Evolutionary conservation across 2,888 invertebrate species (phyloP), one percentile per base, ranked within the genome.

Genomic region (Nymphalis urticae): DNA sequence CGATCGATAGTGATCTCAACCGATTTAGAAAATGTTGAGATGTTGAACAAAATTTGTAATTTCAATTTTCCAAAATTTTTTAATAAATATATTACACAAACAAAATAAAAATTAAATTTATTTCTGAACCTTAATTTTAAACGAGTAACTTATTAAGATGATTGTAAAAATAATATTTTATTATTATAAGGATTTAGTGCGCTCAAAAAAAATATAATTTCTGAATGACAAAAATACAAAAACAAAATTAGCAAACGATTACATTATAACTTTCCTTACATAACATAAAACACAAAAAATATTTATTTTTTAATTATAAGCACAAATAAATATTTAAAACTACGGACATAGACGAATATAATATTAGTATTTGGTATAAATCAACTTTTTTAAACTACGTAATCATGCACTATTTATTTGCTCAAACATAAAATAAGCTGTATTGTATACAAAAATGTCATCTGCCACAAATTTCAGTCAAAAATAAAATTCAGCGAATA

Each of bases 401-500:
- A 61, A 47, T 42, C 66, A 67, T 67, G 66, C 66, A 56, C 56
- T 61, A 48, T 27, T n/a, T 61, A 27, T 47, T 48, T 48, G 48
- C 21, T 66, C 60, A 62, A 66, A 61, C 42, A 63, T 51, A 21
- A 61, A 42, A 62, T 48, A 66, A 61, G 66, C 61, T 66, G 50
- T 59, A 51, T 21, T n/a, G 47, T 27, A 60, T 66, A 66, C 53
- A 48, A 17, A 24, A 48, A 51, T 42, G 19, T 42, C 24, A 60
- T 47, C 54, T 67, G 62, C 42, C 56, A 67, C 50, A 67, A 58
- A 7, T 19, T 58, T 17, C 0, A 58, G 16, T 21, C n/a, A n/a
- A 32, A 8, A 56, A 0, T 2, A 53, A 51, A 48, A 51, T 24
- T 51, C 21, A 7, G 19, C 9, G 8, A 13, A 19, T 51, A 21